These are phyloP conservation scores for Thaumatotibia leucotreta DNA, from an alignment of 1,140 invertebrate genomes.

Conservation along the genomic window DNA sequence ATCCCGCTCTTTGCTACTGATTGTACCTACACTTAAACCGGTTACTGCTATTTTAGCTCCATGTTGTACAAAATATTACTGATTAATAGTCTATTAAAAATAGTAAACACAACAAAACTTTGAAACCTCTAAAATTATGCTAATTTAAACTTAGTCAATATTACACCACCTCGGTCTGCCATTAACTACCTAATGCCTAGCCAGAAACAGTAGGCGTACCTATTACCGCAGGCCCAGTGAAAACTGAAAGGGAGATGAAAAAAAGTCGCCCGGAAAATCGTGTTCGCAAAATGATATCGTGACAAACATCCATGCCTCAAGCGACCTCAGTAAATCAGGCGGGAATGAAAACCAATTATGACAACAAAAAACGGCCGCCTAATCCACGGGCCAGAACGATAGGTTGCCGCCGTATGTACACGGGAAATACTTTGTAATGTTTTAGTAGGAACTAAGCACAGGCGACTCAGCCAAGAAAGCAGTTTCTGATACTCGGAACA, in stretches of 20 bases:
- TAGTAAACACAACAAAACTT: too few relatives aligned
- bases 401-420: neutral
- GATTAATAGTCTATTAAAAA: too few relatives aligned
- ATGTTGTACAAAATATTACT: too few relatives aligned
- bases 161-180: too few relatives aligned
- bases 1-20: too few relatives aligned
- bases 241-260: slow-evolving; percentile 29
- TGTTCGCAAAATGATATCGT: slow-evolving; percentile 64
- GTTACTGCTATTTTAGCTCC: too few relatives aligned
- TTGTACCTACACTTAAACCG: too few relatives aligned
- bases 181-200: too few relatives aligned
- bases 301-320: slow-evolving; percentile 71
- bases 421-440: neutral
- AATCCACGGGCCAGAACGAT: neutral
- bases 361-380: slow-evolving; percentile 45
- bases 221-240: slow-evolving; percentile 16
- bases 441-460: neutral
- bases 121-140: too few relatives aligned
- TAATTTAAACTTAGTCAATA: too few relatives aligned
- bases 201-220: neutral
- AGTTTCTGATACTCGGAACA: too few relatives aligned
- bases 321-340: slow-evolving; percentile 53
- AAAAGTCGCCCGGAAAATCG: slow-evolving; percentile 40
- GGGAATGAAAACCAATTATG: slow-evolving; percentile 69
- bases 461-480: too few relatives aligned